These are phyloP conservation scores for Frankliniella fusca DNA, from an alignment of 2,888 invertebrate species.

Conservation along the genomic window DNA sequence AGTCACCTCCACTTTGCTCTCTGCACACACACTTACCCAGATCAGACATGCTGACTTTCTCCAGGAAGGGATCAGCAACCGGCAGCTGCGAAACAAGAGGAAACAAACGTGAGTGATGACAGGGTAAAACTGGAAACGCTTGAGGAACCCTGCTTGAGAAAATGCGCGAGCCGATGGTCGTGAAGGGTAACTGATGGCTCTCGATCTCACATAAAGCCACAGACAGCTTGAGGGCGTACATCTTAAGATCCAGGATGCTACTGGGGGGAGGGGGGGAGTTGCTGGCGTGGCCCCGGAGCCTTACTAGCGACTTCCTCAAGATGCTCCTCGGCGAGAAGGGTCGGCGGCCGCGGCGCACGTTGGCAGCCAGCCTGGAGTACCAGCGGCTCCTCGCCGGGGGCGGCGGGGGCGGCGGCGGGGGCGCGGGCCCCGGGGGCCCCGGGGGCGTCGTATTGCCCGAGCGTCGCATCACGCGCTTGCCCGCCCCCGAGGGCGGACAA, in stretches of 20 bases:
- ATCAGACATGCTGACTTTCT: slow-evolving; percentile 75
- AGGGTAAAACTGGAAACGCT: too few species aligned
- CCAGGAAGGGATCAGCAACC: slow-evolving; percentile 85
- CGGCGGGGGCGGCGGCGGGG: slow-evolving; percentile 41
- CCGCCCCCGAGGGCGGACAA: background rate
- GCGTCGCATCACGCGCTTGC: too few species aligned
- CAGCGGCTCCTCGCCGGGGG: slow-evolving; percentile 45
- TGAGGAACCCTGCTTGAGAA: too few species aligned
- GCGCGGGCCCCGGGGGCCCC: slow-evolving; percentile 39
- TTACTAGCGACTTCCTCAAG: slow-evolving; percentile 45
- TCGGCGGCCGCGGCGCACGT: slow-evolving; percentile 45
- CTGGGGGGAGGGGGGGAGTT: too few species aligned
- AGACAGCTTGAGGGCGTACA: too few species aligned
- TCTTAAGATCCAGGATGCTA: too few species aligned
- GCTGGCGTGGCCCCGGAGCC: background rate
- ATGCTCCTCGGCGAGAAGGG: slow-evolving; percentile 43
- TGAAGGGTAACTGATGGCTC: too few species aligned
- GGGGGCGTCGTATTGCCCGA: background rate
- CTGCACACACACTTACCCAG: slow-evolving; percentile 59
- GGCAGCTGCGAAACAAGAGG: slow-evolving; percentile 67
- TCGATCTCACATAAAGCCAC: too few species aligned
- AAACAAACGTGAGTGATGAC: slow-evolving; percentile 12
- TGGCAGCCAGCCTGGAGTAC: slow-evolving; percentile 46
- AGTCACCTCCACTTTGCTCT: background rate
- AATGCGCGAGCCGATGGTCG: too few species aligned